These are phyloP conservation scores for Aulostomus chinensis DNA, from an alignment of 2,797 vertebrate species.

Conservation along the genomic window DNA sequence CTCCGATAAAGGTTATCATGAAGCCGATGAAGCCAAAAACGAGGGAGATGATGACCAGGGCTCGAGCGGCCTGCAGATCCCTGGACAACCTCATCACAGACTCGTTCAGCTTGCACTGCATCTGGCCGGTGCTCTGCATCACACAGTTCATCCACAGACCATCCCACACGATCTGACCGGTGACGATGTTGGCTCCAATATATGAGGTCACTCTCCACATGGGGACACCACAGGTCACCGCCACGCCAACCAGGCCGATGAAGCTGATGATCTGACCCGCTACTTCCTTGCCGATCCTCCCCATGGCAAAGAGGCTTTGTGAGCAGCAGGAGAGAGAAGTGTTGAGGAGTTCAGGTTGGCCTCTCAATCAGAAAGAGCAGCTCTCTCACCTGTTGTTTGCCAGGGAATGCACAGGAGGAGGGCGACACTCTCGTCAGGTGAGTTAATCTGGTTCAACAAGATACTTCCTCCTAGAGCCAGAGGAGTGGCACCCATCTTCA, in stretches of 20 bases:
- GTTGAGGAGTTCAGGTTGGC: constrained; percentile 8
- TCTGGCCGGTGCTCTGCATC: constrained; percentile 84
- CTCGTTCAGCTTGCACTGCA: constrained; percentile 79
- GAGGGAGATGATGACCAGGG: constrained; percentile 76
- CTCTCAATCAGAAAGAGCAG: constrained; percentile 8
- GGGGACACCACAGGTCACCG: constrained; percentile 74
- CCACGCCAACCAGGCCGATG: constrained; percentile 65
- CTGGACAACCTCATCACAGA: constrained; percentile 66
- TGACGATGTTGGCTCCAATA: constrained; percentile 83
- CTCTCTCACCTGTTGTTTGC: constrained; percentile 31
- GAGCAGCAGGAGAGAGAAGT: constrained; percentile 5
- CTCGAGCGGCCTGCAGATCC: constrained; percentile 77
- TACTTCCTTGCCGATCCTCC: constrained; percentile 73
- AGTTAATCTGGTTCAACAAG: constrained; percentile 66
- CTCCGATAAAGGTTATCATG: constrained; percentile 72
- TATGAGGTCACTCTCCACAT: constrained; percentile 81
- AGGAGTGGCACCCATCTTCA: constrained; percentile 47
- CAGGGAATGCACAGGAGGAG: constrained; percentile 45
- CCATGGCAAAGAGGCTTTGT: constrained; percentile 68
- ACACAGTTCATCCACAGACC: constrained; percentile 86
- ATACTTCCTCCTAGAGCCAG: constrained; percentile 53
- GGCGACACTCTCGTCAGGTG: constrained; percentile 27
- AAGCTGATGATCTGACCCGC: constrained; percentile 74
- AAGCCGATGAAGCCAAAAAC: constrained; percentile 76
- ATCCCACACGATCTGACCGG: constrained; percentile 81